Conservation (phyloP, 2,888 invertebrate species). For the Napeogenes inachia region DNA sequence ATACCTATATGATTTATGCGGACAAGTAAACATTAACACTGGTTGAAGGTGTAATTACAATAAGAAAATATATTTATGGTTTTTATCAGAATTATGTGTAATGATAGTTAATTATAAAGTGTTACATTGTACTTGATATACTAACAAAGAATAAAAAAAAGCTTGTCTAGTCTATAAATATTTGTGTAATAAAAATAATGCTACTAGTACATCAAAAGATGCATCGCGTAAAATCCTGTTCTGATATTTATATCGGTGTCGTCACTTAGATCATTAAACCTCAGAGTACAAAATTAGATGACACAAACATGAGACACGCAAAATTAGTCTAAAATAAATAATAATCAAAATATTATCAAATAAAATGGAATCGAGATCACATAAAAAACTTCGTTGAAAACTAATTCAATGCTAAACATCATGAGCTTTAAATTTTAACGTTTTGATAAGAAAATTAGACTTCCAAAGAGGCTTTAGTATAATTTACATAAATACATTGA, state of each 20-base stretch:
- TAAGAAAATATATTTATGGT: no score
- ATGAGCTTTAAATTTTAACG: no score
- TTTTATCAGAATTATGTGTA: no score
- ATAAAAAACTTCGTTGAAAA: no score
- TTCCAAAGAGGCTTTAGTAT: neutral
- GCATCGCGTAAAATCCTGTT: slow-evolving; percentile 19
- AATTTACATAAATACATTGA: slow-evolving; percentile 17
- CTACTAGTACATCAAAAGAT: slow-evolving; percentile 13
- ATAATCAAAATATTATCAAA: neutral
- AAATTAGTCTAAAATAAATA: neutral
- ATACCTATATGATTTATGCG: no score
- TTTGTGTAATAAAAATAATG: neutral
- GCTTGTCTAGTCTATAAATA: neutral
- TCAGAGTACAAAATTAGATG: slow-evolving; percentile 21
- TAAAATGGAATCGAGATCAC: neutral
- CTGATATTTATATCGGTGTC: slow-evolving; percentile 26
- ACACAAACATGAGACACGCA: neutral
- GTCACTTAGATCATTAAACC: slow-evolving; percentile 17
- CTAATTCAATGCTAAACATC: no score
- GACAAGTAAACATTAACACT: no score
- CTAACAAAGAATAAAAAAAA: no score
- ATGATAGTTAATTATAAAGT: no score
- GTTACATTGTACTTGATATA: no score
- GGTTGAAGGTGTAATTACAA: no score
- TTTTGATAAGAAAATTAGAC: no score